Evolutionary conservation across 2,888 invertebrate species (phyloP).

Genomic region (Monoplex corrugatus): DNA sequence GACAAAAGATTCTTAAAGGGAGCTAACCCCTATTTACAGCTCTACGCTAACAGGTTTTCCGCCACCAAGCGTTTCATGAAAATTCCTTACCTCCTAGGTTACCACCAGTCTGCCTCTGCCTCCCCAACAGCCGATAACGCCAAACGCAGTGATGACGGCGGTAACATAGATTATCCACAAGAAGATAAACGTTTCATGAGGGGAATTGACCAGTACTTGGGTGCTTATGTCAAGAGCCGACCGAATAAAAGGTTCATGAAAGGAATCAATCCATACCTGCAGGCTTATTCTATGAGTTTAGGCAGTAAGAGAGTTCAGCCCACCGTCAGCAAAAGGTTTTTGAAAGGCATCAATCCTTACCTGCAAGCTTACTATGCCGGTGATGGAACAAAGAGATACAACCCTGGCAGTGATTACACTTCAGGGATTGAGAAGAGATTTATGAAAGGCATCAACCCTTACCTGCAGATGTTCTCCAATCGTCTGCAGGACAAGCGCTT

Average conservation of each 20-base stretch:
- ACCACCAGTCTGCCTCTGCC: not conserved
- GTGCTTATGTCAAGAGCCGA: not conserved
- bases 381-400: conserved; percentile 20
- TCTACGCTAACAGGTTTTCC: not conserved
- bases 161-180: not conserved
- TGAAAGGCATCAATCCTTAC: conserved; percentile 48
- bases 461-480: conserved; percentile 28
- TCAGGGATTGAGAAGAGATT: conserved; percentile 40
- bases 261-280: conserved; percentile 42
- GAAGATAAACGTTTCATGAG: conserved; percentile 48
- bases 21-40: conserved; percentile 34
- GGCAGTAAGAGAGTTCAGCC: not conserved
- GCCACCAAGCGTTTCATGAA: conserved; percentile 11
- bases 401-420: not conserved
- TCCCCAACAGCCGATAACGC: not conserved
- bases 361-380: not conserved
- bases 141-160: conserved; percentile 4
- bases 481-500: not conserved
- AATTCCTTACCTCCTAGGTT: conserved; percentile 11
- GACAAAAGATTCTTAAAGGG: conserved; percentile 39
- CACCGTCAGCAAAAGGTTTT: conserved; percentile 40
- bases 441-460: conserved; percentile 48
- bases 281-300: not conserved
- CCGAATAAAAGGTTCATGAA: conserved; percentile 46
- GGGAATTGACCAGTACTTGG: conserved; percentile 39